phyloP scores from a whole-genome alignment of 2,113 vertebrate species.

The Morone chrysops region DNA sequence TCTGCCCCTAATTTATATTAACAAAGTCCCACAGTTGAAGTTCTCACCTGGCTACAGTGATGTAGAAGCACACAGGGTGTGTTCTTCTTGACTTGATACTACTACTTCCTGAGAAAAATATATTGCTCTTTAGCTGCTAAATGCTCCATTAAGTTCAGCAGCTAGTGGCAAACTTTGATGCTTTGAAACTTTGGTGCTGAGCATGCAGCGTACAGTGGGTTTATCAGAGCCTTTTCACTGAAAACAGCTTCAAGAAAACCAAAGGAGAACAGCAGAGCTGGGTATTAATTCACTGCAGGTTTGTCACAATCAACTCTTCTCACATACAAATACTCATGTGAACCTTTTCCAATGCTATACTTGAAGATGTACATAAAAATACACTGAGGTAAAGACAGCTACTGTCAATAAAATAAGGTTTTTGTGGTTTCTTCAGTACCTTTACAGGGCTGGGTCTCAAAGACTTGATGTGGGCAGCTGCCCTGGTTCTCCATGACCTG shows the following conservation, averaged over 20 bases:
- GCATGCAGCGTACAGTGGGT: not conserved
- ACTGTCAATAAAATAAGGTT: not conserved
- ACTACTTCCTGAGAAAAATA: not conserved
- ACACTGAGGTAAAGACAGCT: no score
- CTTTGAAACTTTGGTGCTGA: not conserved
- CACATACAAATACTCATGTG: not conserved
- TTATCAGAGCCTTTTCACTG: not conserved
- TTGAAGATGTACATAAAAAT: no score
- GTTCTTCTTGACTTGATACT: not conserved
- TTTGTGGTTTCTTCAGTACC: constrained; percentile 79
- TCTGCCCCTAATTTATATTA: not conserved
- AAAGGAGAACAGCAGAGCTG: not conserved
- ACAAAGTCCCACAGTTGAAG: no score
- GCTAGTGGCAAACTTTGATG: not conserved
- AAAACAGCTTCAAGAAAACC: constrained; percentile 5
- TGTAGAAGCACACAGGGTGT: not conserved
- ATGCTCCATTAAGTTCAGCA: not conserved
- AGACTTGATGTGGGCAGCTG: constrained; percentile 89
- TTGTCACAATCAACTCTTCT: no score
- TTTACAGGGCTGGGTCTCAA: constrained; percentile 92
- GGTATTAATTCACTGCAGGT: not conserved
- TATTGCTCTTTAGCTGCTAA: not conserved
- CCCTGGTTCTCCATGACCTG: constrained; percentile 90
- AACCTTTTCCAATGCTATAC: no score
- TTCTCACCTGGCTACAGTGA: not conserved